Base-by-base conservation (phyloP, 2,888 invertebrate genomes). In the Megastigmus dorsalis region DNA sequence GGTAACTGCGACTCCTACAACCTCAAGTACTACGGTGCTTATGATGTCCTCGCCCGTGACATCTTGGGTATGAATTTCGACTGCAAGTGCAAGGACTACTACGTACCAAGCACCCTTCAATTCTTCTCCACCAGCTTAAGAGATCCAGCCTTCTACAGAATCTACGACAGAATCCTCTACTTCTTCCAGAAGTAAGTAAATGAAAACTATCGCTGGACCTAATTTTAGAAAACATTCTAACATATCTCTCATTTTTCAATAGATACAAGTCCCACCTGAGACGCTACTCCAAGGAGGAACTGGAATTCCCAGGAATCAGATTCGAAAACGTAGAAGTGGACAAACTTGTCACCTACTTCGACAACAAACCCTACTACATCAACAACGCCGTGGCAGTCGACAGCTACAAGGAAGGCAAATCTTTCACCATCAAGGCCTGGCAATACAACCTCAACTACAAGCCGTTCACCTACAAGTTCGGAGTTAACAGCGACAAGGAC, bases 401-500 rank as follows among this genome's bases (percentile, higher is more conserved):
- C 18, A 89, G 86, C 79, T 82, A 85, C 78, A 89, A 89, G 82
- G 85, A 86, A 13, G 88, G 89, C 77, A 84, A 88, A 30, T 78
- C 90, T 13, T 87, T 89, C 82, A 86, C 89, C 74, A 91, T 91
- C 82, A 89, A 90, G 80, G 91, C 92, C 10, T 91, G 92, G 72
- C 93, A 94, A 84, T 89, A 91, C 79, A 93, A 94, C 80, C 89
- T 95, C 36, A 93, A 93, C 88, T 92, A 94, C 89, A 91, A 93
- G 78, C 90, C 91, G 2, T 95, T 93, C 90, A 89, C 89, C 70
- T 91, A 93, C 82, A 90, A 89, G 59, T 87, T 94, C 80, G 89
- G 91, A 70, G 87, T 94, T 23, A 90, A 90, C 79, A 91, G 93
- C 77, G 92, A 93, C 76, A 89, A 91, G 69, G 89, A 89, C 28